Evolutionary conservation across 2,797 vertebrate genomes (phyloP).

Genomic region (Gastrophryne carolinensis): DNA sequence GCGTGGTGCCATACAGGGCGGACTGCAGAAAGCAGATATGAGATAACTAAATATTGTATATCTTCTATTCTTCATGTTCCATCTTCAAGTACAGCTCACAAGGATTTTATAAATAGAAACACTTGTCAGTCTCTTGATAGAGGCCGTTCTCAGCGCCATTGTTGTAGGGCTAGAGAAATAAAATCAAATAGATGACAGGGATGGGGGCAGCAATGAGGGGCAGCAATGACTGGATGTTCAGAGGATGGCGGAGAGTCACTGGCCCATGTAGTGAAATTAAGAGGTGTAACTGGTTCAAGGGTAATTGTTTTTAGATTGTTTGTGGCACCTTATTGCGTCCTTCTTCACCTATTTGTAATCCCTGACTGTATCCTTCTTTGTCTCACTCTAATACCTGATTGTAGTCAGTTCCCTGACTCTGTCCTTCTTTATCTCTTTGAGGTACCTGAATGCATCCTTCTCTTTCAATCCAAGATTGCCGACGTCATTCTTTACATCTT

Average conservation of each 20-base stretch:
- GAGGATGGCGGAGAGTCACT: neutral
- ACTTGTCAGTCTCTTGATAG: slow-evolving; percentile 11
- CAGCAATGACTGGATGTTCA: neutral
- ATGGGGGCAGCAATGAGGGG: neutral
- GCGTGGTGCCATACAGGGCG: too few relatives aligned
- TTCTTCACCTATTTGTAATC: too few relatives aligned
- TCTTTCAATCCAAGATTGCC: too few relatives aligned
- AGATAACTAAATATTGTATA: neutral
- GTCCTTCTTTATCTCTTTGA: too few relatives aligned
- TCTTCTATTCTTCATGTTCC: neutral
- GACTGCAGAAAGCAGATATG: too few relatives aligned
- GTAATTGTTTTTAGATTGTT: neutral
- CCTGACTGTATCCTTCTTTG: too few relatives aligned
- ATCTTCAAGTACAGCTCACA: neutral
- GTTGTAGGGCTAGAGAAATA: slow-evolving; percentile 57
- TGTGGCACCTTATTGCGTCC: too few relatives aligned
- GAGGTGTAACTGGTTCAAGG: neutral
- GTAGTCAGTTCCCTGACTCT: too few relatives aligned
- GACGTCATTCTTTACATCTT: too few relatives aligned
- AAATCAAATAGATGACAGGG: slow-evolving; percentile 49
- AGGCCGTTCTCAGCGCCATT: slow-evolving; percentile 57
- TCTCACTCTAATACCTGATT: too few relatives aligned
- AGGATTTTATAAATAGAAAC: neutral
- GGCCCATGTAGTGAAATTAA: neutral
- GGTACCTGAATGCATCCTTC: too few relatives aligned